These are phyloP conservation scores for Coelogynopora nodosa DNA, from an alignment of 2,888 invertebrate genomes.

Conservation along the genomic window DNA sequence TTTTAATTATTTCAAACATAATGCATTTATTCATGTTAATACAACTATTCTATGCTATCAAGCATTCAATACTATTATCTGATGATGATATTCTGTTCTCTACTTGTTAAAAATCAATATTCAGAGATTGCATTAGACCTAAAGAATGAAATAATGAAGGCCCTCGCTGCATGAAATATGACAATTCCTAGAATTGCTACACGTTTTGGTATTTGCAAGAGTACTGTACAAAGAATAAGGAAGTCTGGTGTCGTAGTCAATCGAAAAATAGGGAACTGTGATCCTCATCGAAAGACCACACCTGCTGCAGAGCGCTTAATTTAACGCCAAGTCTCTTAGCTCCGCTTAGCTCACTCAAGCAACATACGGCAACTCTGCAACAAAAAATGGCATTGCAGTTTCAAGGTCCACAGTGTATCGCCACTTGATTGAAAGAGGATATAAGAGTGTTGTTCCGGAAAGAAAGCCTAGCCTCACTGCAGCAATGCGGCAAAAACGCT, in stretches of 20 bases:
- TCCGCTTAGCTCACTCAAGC: not conserved
- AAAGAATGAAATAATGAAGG: too few relatives aligned
- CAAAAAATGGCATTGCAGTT: not conserved
- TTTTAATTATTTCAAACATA: too few relatives aligned
- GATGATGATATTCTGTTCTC: not conserved
- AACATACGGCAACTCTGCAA: not conserved
- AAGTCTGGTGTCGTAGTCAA: not conserved
- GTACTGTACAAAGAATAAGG: not conserved
- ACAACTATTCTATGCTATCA: not conserved
- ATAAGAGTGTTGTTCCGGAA: not conserved
- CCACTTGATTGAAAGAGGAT: not conserved
- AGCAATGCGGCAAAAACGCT: not conserved
- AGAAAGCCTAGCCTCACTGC: not conserved
- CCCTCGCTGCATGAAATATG: not conserved
- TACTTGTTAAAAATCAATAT: not conserved
- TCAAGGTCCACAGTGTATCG: not conserved
- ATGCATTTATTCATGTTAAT: too few relatives aligned
- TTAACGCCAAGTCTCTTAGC: not conserved
- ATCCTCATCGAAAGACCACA: not conserved
- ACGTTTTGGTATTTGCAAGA: not conserved
- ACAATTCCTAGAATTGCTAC: not conserved
- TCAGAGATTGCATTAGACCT: too few relatives aligned
- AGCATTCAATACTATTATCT: not conserved
- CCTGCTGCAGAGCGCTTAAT: not conserved
- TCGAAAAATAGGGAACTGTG: not conserved